Percentiles rank a stretch among this genome's conserved stretches.
phyloP scores from a whole-genome alignment of 2,888 invertebrate species.

The Heliothis peltigera region DNA sequence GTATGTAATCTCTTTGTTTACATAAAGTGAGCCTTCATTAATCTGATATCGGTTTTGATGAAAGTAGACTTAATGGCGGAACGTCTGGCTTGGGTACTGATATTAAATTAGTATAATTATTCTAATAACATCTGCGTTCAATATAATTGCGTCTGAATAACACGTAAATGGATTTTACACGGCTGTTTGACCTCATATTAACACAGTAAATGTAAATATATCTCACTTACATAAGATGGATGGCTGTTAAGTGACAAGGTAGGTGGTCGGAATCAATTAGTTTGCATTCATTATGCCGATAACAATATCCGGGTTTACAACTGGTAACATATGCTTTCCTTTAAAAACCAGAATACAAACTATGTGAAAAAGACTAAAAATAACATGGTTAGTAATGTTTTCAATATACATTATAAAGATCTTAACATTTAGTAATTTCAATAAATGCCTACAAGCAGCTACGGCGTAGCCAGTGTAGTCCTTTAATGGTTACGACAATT shows the following conservation, averaged over 20 bases:
- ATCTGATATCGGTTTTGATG: slow-evolving; percentile 43
- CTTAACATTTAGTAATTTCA: background rate
- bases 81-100: slow-evolving; percentile 6
- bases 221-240: slow-evolving; percentile 20
- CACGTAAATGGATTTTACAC: slow-evolving; percentile 37
- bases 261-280: slow-evolving; percentile 27
- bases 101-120: slow-evolving; percentile 32
- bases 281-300: background rate
- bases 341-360: too few relatives aligned
- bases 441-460: slow-evolving; percentile 20
- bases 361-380: too few relatives aligned
- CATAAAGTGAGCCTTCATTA: slow-evolving; percentile 26
- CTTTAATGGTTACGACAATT: slow-evolving; percentile 9
- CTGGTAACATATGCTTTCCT: background rate
- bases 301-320: slow-evolving; percentile 13
- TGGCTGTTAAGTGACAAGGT: slow-evolving; percentile 12
- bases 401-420: background rate
- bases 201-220: slow-evolving; percentile 39
- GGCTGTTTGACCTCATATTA: slow-evolving; percentile 46
- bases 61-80: slow-evolving; percentile 34
- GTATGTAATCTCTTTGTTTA: slow-evolving; percentile 49
- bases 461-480: slow-evolving; percentile 34
- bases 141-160: slow-evolving; percentile 37
- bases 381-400: too few relatives aligned
- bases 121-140: slow-evolving; percentile 36